Base-by-base conservation (phyloP, 1,140 invertebrate genomes). In the Bombus cullumanus region DNA sequence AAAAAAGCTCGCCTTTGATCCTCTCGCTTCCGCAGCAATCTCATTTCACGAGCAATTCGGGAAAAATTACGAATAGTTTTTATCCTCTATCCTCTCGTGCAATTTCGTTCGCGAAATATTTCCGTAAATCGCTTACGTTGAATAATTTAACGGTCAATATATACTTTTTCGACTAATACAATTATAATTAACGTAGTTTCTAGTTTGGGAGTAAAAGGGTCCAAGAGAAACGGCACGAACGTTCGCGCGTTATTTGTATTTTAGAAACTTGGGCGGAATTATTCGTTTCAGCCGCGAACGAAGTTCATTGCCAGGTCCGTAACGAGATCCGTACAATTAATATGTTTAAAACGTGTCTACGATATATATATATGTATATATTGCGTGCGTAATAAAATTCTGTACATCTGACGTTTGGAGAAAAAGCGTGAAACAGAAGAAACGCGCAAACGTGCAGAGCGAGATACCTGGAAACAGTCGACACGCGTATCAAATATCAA, bases 401-500 rank as follows among this genome's bases (percentile, higher is more conserved):
- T 77, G 82, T 85, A 85, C 62, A 85, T 5, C 59, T 62, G 69
- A 43, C 43, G 66, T 85, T 76, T 85, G 53, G 15, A 18, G 59
- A 13, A 28, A 53, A 66, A 82, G 15, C 41, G 66, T 75, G 75
- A 75, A 66, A 66, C 34, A 43, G 12, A 47, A 43, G 47, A 75
- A 59, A 31, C 37, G 68, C 66, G 74, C 73, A 85, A 80, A 78
- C 57, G 85, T 18, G 64, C 15, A 8, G 6, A 31, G 15, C 66
- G 72, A 68, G 66, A 85, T 68, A 57, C 53, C 37, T 78, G 18
- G 62, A 31, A 84, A 81, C 39, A 28, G 41, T 77, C 8, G 9
- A 68, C 68, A n/a, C 41, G n/a, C 66, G 31, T 74, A 75, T 79
- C 59, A 64, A 86, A 79, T 87, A 57, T 86, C 34, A 87, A 80